These are phyloP conservation scores for Aphidius ervi DNA, from an alignment of 1,140 invertebrate species.

Conservation along the genomic window DNA sequence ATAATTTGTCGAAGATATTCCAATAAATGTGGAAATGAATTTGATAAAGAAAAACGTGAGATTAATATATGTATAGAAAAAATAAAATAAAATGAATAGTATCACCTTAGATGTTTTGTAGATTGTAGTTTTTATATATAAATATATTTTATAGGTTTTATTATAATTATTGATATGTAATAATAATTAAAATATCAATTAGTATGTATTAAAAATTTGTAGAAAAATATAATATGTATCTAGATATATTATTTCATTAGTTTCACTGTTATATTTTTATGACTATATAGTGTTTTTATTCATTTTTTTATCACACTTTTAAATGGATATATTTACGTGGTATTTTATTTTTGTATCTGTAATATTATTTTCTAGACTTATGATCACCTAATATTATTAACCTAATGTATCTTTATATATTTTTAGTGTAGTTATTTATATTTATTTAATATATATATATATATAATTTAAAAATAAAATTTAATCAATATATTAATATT, in stretches of 20 bases:
- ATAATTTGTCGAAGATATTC: background rate
- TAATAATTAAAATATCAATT: background rate
- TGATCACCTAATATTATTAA: too few species aligned
- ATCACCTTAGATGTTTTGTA: slow-evolving; percentile 14
- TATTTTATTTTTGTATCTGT: background rate
- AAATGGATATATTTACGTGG: background rate
- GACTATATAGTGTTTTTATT: too few species aligned
- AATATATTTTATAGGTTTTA: background rate
- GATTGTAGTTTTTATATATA: slow-evolving; percentile 6
- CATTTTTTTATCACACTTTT: too few species aligned
- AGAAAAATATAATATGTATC: background rate
- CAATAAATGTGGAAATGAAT: background rate
- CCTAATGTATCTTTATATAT: background rate
- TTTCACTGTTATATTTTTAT: background rate
- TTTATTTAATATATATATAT: slow-evolving; percentile 8
- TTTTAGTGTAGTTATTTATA: background rate
- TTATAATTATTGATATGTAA: background rate
- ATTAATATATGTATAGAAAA: slow-evolving; percentile 14
- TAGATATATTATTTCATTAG: background rate
- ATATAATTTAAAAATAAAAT: background rate
- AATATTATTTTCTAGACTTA: too few species aligned
- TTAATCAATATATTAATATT: background rate
- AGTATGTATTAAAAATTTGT: background rate
- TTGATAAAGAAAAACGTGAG: slow-evolving; percentile 12
- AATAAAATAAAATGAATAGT: background rate